A percentile compares a stretch with the other conserved stretches of the same genome.
Evolutionary conservation across 2,888 invertebrate species (phyloP).

Genomic region (Panzeria rudis): DNA sequence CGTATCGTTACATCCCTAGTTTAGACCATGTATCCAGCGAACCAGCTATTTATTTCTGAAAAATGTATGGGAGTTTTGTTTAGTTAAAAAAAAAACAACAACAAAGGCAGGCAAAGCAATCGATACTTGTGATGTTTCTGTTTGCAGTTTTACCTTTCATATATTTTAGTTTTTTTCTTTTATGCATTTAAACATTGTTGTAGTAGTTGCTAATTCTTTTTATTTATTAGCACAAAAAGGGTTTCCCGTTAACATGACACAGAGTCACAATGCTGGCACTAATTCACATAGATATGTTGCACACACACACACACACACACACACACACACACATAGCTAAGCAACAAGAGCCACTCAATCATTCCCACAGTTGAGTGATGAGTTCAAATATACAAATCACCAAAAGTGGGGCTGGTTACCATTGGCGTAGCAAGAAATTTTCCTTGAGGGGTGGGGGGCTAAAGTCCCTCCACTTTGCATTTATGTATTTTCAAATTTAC

Average conservation of each 20-base stretch:
- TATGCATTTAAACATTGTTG: too few relatives aligned
- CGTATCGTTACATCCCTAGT: too few relatives aligned
- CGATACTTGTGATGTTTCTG: constrained; percentile 37
- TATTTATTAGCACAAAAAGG: constrained; percentile 15
- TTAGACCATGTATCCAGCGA: constrained; percentile 8
- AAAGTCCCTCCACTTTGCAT: too few relatives aligned
- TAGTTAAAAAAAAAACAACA: neutral
- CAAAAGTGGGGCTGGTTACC: neutral
- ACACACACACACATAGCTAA: neutral
- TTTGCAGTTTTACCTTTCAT: constrained; percentile 29
- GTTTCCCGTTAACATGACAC: constrained; percentile 60
- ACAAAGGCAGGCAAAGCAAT: constrained; percentile 27
- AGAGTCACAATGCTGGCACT: neutral
- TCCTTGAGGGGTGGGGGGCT: too few relatives aligned
- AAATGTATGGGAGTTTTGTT: constrained; percentile 48
- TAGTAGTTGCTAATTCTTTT: neutral
- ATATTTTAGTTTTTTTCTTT: neutral
- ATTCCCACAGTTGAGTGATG: constrained; percentile 28
- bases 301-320: neutral
- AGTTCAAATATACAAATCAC: constrained; percentile 4
- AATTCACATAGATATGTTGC: neutral
- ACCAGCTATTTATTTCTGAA: constrained; percentile 10
- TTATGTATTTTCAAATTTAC: too few relatives aligned
- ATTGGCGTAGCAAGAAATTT: too few relatives aligned
- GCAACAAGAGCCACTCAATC: constrained; percentile 11